phyloP scores from a whole-genome alignment of 2,797 vertebrate species.

The Spondyliosoma cantharus region DNA sequence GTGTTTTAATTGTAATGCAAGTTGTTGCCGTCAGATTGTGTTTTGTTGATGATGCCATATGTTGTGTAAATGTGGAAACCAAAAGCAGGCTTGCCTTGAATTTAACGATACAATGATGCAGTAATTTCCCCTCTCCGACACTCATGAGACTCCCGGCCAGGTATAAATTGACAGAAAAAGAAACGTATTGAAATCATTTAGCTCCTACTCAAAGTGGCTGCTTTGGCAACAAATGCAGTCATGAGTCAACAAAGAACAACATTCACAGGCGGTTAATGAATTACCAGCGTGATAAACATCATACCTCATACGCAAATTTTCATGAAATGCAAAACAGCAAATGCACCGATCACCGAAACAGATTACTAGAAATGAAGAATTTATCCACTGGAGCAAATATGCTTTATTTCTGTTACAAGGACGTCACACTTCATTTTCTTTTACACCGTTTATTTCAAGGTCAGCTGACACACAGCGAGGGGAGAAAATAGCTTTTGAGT shows the following conservation, averaged over 20 bases:
- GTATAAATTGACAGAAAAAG: conserved; percentile 15
- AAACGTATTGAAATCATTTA: background rate
- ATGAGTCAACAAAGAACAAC: conserved; percentile 7
- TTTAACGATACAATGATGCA: conserved; percentile 56
- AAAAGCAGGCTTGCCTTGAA: conserved; percentile 77
- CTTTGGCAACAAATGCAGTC: conserved; percentile 14
- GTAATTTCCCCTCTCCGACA: conserved; percentile 38
- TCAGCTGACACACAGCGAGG: conserved; percentile 1
- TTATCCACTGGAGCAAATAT: conserved; percentile 26
- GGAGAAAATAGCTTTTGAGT: background rate
- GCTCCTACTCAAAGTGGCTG: conserved; percentile 5
- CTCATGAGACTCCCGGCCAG: conserved; percentile 9
- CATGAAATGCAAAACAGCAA: conserved; percentile 34
- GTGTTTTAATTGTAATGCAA: conserved; percentile 88
- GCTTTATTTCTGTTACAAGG: conserved; percentile 16
- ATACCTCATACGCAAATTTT: conserved; percentile 53
- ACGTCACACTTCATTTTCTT: conserved; percentile 11
- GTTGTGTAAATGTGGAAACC: conserved; percentile 79
- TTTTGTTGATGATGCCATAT: conserved; percentile 80
- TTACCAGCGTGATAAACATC: conserved; percentile 63
- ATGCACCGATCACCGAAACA: conserved; percentile 32
- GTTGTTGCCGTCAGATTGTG: conserved; percentile 81
- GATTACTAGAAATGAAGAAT: conserved; percentile 13
- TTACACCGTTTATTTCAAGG: conserved; percentile 4
- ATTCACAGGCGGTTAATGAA: conserved; percentile 35